Evolutionary conservation across 2,797 vertebrate genomes (phyloP), one percentile per base, ranked within the genome.

Genomic region (Artibeus lituratus): DNA sequence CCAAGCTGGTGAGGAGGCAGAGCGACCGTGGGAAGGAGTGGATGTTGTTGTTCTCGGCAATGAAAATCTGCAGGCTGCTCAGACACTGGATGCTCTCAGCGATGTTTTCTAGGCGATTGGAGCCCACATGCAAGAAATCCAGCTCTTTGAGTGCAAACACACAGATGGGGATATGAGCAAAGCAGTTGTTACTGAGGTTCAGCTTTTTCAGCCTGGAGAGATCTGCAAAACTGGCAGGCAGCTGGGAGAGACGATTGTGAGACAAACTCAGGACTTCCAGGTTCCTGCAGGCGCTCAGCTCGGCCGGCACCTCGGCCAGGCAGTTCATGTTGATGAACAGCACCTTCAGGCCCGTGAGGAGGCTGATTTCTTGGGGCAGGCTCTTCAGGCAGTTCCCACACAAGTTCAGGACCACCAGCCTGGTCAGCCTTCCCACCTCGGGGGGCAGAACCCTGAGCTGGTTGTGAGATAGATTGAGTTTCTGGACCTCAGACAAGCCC

Each of bases 181-280:
- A 99, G 29, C 42, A 96, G 96, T 99, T 99, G 98, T 99, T 98
- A 94, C 99, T 99, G 47, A 99, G 98, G 97, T 99, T 99, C 93
- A 99, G 98, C 83, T 99, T 99, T 96, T 94, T 98, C 67, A 99
- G 97, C 4, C 94, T 97, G 12, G 97, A 98, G 95, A 99, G 98
- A 16, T 99, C 98, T 0, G 98, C 98, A 11, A 99, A 98, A 62
- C 98, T 98, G 47, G 98, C 95, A 0, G 99, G 99, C 44, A 99
- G 98, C 8, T 98, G 98, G 0, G 98, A 98, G 70, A 99, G 97
- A 92, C 98, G 97, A 97, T 99, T 99, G 97, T 99, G 99, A 0
- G 99, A 99, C 90, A 99, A 81, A 94, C 99, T 99, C 92, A 99
- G 97, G 44, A 99, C 99, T 93, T 99, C 99, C 93, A 99, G 98